Percentiles rank a stretch among this genome's conserved stretches.
These are phyloP conservation scores for Dolichoris vasculosae DNA, from an alignment of 1,140 invertebrate genomes.

Conservation along the genomic window DNA sequence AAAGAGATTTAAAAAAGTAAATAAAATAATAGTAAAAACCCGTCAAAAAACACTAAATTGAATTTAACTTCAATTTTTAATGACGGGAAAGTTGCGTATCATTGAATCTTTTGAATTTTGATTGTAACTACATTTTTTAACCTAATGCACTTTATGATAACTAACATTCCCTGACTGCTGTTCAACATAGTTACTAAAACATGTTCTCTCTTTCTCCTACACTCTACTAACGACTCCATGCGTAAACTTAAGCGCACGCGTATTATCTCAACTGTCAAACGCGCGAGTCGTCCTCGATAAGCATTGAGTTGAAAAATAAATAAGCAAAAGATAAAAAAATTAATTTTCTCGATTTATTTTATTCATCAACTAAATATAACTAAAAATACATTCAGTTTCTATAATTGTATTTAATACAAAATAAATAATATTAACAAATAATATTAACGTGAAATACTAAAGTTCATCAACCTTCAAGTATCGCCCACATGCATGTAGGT, in stretches of 20 bases:
- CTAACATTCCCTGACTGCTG: background rate
- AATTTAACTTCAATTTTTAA: background rate
- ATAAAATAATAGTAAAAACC: background rate
- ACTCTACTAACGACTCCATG: background rate
- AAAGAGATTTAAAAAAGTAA: background rate
- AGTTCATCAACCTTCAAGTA: background rate
- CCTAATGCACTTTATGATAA: background rate
- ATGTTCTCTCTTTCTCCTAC: constrained; percentile 11
- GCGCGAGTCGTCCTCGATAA: background rate
- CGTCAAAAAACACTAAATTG: background rate
- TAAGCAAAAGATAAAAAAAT: background rate
- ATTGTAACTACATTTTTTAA: background rate
- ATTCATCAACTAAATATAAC: too few relatives aligned
- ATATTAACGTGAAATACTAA: background rate
- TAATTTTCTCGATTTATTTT: background rate
- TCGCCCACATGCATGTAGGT: background rate
- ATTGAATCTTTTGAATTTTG: background rate
- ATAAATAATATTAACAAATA: background rate
- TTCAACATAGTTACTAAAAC: background rate
- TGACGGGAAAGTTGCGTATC: background rate
- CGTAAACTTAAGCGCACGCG: constrained; percentile 22
- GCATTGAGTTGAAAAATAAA: constrained; percentile 6
- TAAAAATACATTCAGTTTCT: background rate
- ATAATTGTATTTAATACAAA: background rate
- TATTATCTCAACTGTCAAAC: constrained; percentile 31